These are phyloP conservation scores for Drosophila acutilabella DNA, from an alignment of 2,888 invertebrate genomes.

Conservation along the genomic window DNA sequence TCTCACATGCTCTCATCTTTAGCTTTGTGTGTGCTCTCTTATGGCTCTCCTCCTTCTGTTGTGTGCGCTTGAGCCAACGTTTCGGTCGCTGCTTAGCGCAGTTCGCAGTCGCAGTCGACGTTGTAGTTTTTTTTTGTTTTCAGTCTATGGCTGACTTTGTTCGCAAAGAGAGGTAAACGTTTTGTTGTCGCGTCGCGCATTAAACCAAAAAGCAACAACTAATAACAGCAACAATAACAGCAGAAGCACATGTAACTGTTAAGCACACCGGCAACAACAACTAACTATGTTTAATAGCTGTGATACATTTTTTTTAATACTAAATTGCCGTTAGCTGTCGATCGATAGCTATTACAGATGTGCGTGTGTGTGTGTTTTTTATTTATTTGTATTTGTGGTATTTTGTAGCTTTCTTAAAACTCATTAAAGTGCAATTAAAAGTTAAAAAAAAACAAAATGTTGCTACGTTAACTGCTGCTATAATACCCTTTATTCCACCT, in stretches of 20 bases:
- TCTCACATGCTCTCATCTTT: constrained; percentile 23
- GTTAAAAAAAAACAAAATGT: constrained; percentile 20
- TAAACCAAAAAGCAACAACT: constrained; percentile 22
- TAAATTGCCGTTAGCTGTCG: constrained; percentile 9
- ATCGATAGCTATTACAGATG: constrained; percentile 14
- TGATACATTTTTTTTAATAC: constrained; percentile 14
- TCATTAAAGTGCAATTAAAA: constrained; percentile 59
- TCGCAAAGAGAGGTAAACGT: constrained; percentile 70
- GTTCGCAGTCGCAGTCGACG: constrained; percentile 37
- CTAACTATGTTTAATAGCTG: constrained; percentile 39
- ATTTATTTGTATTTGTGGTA: constrained; percentile 16
- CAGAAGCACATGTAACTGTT: constrained; percentile 56
- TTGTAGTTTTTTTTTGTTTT: constrained; percentile 48
- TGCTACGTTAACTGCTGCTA: constrained; percentile 15
- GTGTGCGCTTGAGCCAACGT: constrained; percentile 55
- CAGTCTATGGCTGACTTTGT: constrained; percentile 77
- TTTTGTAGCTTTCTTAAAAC: constrained; percentile 22
- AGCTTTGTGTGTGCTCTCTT: constrained; percentile 8
- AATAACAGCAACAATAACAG: constrained; percentile 24
- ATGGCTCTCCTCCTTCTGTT: constrained; percentile 8
- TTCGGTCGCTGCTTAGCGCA: constrained; percentile 37
- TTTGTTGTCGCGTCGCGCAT: constrained; percentile 51
- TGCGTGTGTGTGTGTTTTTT: constrained; percentile 16
- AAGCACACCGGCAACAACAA: constrained; percentile 36
- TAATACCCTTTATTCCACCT: not conserved